phyloP scores from a whole-genome alignment of 2,888 invertebrate genomes.

The Lepas anatifera region DNA sequence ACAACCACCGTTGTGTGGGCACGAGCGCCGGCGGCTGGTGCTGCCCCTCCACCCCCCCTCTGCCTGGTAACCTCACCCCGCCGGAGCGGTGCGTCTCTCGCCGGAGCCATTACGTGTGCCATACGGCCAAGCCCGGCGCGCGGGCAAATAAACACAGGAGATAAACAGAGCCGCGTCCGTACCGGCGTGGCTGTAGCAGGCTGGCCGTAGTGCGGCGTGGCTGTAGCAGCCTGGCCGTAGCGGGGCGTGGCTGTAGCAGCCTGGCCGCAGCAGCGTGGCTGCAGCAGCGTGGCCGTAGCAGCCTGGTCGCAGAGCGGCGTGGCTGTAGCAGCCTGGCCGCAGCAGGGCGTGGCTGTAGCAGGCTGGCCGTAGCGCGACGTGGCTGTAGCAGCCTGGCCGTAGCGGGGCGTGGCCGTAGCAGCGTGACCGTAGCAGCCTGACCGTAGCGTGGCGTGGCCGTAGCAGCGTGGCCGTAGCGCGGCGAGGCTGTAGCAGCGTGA shows the following conservation, averaged over 20 bases:
- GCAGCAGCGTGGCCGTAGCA: too few relatives aligned
- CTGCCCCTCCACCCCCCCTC: too few relatives aligned
- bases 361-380: too few relatives aligned
- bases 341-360: too few relatives aligned
- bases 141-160: not conserved
- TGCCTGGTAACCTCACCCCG: not conserved
- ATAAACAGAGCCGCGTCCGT: not conserved
- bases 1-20: not conserved
- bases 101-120: not conserved
- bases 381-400: too few relatives aligned
- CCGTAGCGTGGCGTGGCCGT: too few relatives aligned
- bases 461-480: too few relatives aligned
- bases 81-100: not conserved
- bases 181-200: not conserved
- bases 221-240: not conserved
- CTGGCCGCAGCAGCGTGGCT: not conserved
- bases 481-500: too few relatives aligned
- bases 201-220: not conserved
- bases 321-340: too few relatives aligned
- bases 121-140: not conserved
- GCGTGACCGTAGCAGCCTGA: too few relatives aligned
- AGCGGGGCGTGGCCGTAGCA: too few relatives aligned
- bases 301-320: too few relatives aligned
- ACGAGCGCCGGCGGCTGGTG: not conserved
- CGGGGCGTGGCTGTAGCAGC: not conserved